Base-by-base conservation (phyloP, 2,888 invertebrate species). In the Alcis repandata region DNA sequence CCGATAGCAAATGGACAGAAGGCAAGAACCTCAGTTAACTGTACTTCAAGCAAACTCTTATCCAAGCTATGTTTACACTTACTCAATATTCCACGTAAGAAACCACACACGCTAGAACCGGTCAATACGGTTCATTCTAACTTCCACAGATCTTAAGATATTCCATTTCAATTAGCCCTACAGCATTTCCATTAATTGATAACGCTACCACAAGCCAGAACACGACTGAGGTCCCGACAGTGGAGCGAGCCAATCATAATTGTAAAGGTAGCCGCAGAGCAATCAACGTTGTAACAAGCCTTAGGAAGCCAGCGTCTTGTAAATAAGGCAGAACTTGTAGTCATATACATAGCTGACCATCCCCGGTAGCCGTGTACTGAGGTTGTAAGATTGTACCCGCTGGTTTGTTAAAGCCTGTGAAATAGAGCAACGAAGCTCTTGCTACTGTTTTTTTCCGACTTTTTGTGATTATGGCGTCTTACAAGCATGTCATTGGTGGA, bases 171-270 rank as follows among this genome's bases (percentile, higher is more conserved):
- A 65, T 59, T 65, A 57, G 41, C 48, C 9, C 8, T 40, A 54
- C 53, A 64, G 20, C 15, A 60, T 63, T 63, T 32, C 52, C 58
- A 59, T 63, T 59, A 63, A 59, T 60, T 60, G 45, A 65, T 57
- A 52, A 57, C 51, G 27, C 10, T 53, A 48, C 54, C 41, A 46
- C 57, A 49, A 40, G 46, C 19, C 45, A 17, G 33, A 49, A 20
- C 53, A 36, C 60, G 71, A 64, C 33, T 17, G 66, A 60, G 63
- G 69, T 58, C 45, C 57, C 51, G 62, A 43, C 51, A 40, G 40
- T 33, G 11, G 8, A 62, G 43, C 72, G n/a, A 62, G 43, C 72
- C 63, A 63, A 67, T 68, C 67, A 33, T 61, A 27, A 65, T 67
- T 71, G 69, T 65, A 46, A 46, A 66, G 60, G 57, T 63, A 49